Conservation (phyloP, 2,113 vertebrate genomes). For the Delphinapterus leucas region DNA sequence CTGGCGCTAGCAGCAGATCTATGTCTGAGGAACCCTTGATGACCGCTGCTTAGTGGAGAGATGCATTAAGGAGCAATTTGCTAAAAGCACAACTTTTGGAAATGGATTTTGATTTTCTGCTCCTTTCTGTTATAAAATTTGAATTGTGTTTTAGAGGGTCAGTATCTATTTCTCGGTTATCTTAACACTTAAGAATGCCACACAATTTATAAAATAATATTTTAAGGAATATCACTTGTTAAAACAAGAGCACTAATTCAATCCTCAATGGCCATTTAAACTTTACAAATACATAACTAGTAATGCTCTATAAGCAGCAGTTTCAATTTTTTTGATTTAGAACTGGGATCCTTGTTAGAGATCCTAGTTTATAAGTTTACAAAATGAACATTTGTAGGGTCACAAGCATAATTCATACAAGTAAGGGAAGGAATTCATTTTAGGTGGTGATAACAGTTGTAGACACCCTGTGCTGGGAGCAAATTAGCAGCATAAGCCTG, state of each 20-base stretch:
- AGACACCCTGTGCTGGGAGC: not conserved
- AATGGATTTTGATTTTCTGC: not conserved
- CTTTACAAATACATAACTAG: not conserved
- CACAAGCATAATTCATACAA: not conserved
- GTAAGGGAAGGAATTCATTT: not conserved
- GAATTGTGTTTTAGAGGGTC: not conserved
- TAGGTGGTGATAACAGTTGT: not conserved
- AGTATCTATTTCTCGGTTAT: not conserved
- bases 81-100: not conserved
- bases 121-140: constrained; percentile 24
- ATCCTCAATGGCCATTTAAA: not conserved
- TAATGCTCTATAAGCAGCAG: not conserved
- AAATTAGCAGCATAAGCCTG: not conserved
- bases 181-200: constrained; percentile 9
- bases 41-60: not conserved
- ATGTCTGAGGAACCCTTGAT: not conserved
- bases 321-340: not conserved
- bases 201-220: not conserved
- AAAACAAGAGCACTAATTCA: not conserved
- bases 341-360: not conserved
- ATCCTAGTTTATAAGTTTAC: not conserved
- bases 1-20: not conserved
- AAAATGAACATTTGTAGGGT: not conserved
- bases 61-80: not conserved
- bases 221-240: constrained; percentile 5